Percentiles rank a stretch among this genome's conserved stretches.
Conservation (phyloP, 1,140 invertebrate genomes). For the Drosophila malerkotliana region DNA sequence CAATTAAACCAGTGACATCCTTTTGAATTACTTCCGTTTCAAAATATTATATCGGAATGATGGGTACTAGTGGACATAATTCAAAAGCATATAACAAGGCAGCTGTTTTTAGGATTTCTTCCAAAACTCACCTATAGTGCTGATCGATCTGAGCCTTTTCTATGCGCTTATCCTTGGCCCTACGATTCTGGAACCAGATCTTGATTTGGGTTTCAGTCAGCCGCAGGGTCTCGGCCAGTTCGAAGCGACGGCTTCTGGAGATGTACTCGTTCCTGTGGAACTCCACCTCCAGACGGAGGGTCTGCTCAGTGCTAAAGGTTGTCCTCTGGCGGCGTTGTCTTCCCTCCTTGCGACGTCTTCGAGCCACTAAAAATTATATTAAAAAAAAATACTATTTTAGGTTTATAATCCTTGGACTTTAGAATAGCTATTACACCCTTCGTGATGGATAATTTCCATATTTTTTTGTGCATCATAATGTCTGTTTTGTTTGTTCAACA, state of each 20-base stretch:
- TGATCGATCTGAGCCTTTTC: conserved; percentile 98
- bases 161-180: conserved; percentile 97
- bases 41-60: conserved; percentile 31
- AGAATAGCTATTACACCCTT: not conserved
- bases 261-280: conserved; percentile 96
- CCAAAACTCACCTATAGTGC: conserved; percentile 91
- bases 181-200: conserved; percentile 98
- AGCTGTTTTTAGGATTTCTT: not conserved
- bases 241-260: conserved; percentile 92
- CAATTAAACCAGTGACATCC: conserved; percentile 76
- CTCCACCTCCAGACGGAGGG: conserved; percentile 94
- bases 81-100: not conserved
- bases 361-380: conserved; percentile 87
- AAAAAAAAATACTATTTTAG: no score
- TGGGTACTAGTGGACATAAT: conserved; percentile 3
- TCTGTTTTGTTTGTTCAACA: not conserved
- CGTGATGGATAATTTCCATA: not conserved
- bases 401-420: no score
- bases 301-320: conserved; percentile 97
- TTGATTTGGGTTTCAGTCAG: conserved; percentile 97
- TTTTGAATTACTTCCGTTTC: conserved; percentile 77
- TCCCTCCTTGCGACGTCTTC: conserved; percentile 93
- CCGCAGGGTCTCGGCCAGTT: conserved; percentile 92
- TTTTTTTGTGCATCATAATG: not conserved
- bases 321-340: conserved; percentile 94